These are phyloP conservation scores for Aulostomus chinensis DNA, from an alignment of 2,797 vertebrate species.

Conservation along the genomic window DNA sequence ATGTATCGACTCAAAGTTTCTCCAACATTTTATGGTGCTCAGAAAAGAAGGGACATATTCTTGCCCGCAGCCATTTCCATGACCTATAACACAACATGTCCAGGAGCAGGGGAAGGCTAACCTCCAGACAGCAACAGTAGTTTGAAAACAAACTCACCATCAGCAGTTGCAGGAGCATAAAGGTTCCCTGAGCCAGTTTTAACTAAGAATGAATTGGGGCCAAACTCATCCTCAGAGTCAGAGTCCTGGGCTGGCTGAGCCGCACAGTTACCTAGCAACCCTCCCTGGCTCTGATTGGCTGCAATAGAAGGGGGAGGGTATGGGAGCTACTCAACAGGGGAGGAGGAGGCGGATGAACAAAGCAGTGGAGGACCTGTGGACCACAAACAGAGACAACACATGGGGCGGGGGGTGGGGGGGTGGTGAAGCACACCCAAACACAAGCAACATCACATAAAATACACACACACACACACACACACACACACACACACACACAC, in stretches of 20 bases:
- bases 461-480: slow-evolving; percentile 31
- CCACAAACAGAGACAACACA: slow-evolving; percentile 91
- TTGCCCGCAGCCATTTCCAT: slow-evolving; percentile 62
- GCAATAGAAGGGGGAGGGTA: slow-evolving; percentile 90
- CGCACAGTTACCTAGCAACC: slow-evolving; percentile 97
- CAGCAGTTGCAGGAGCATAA: slow-evolving; percentile 79
- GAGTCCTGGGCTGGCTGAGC: slow-evolving; percentile 94
- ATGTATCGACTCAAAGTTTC: slow-evolving; percentile 61
- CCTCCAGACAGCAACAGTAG: slow-evolving; percentile 71
- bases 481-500: slow-evolving; percentile 38
- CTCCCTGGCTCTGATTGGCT: slow-evolving; percentile 94
- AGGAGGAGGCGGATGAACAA: slow-evolving; percentile 91
- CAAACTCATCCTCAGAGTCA: slow-evolving; percentile 98
- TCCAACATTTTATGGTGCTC: slow-evolving; percentile 50
- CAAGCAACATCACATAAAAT: slow-evolving; percentile 59
- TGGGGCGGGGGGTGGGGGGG: slow-evolving; percentile 69
- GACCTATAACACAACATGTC: slow-evolving; percentile 62
- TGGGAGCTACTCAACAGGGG: slow-evolving; percentile 91
- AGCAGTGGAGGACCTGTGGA: slow-evolving; percentile 94
- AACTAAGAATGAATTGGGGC: slow-evolving; percentile 97
- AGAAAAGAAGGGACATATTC: slow-evolving; percentile 39
- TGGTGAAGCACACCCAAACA: slow-evolving; percentile 79
- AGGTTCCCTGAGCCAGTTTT: slow-evolving; percentile 94
- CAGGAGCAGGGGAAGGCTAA: slow-evolving; percentile 51
- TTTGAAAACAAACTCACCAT: slow-evolving; percentile 91